Conservation (phyloP, 2,113 vertebrate genomes). For the Pituophis catenifer region DNA sequence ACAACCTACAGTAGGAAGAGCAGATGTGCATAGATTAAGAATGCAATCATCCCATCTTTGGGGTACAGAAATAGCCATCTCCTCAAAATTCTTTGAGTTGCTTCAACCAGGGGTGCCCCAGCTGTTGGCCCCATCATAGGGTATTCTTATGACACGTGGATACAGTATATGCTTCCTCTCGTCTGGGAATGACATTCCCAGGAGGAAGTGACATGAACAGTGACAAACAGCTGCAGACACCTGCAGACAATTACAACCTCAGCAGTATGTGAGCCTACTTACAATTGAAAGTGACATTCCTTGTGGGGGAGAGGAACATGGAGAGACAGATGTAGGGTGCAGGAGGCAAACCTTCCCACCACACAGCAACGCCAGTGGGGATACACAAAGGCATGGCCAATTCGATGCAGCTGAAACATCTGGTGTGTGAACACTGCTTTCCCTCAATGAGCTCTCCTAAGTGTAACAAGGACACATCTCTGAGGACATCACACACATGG, state of each 20-base stretch:
- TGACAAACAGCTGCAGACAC: conserved; percentile 21
- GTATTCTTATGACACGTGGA: background rate
- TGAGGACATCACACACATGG: background rate
- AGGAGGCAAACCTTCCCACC: background rate
- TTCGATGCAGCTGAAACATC: background rate
- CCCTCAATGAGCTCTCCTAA: background rate
- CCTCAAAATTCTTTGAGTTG: background rate
- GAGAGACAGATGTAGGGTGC: background rate
- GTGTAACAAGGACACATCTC: background rate
- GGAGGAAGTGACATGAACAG: background rate
- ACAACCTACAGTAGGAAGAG: background rate
- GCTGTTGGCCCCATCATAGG: background rate
- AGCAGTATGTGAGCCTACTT: background rate
- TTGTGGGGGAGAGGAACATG: background rate
- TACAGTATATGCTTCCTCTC: background rate
- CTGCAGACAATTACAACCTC: background rate
- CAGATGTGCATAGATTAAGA: fast-evolving
- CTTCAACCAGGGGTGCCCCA: background rate
- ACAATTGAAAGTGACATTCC: conserved; percentile 17
- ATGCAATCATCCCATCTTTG: background rate
- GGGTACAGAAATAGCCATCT: background rate
- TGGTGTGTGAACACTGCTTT: background rate
- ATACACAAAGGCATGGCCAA: background rate
- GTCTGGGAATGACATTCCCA: conserved; percentile 6
- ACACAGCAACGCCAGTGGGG: background rate